Base-by-base conservation (phyloP, 2,797 vertebrate genomes). In the Ataeniobius toweri region DNA sequence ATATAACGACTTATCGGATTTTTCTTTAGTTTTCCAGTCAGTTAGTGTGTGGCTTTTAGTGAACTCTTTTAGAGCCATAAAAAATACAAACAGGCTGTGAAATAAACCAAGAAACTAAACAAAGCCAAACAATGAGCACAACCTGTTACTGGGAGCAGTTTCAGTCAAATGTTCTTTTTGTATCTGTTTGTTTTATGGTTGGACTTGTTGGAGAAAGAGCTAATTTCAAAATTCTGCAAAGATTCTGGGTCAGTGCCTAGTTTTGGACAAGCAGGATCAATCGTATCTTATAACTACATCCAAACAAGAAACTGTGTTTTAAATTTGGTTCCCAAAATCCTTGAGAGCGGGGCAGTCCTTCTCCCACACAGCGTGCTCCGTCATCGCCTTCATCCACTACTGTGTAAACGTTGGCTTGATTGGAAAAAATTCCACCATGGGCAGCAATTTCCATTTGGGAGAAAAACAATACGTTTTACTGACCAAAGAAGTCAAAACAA, bases 281-380 rank as follows among this genome's bases (percentile, higher is more conserved):
- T 77, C 88, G 86, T 87, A 90, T 90, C 83, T 86, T 90, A 89
- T 91, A 91, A 88, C 76, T 74, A 80, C 91, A 85, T 87, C 76
- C 71, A 87, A 91, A 96, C 94, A 95, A 94, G 91, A 90, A 92
- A 92, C 81, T 93, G 88, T 94, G 92, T 95, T 94, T 92, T 87
- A 92, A 92, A 93, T 77, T 81, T 69, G 55, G 65, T 84, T 84
- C 87, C 85, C 83, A 81, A 91, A 89, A 91, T 83, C 85, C 83
- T 87, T 85, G 85, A 88, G 85, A 94, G 85, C 83, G 44, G 86
- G 79, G 72, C 82, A 83, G 74, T 79, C 76, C 86, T 79, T 89
- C 71, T 83, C 82, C 84, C 75, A 82, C 81, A 87, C 80, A 81
- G 90, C 83, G 65, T 74, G 75, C 80, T 91, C 86, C 91, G 88